These are phyloP conservation scores for Notolepis coatsorum DNA, from an alignment of 2,797 vertebrate species.

Conservation along the genomic window DNA sequence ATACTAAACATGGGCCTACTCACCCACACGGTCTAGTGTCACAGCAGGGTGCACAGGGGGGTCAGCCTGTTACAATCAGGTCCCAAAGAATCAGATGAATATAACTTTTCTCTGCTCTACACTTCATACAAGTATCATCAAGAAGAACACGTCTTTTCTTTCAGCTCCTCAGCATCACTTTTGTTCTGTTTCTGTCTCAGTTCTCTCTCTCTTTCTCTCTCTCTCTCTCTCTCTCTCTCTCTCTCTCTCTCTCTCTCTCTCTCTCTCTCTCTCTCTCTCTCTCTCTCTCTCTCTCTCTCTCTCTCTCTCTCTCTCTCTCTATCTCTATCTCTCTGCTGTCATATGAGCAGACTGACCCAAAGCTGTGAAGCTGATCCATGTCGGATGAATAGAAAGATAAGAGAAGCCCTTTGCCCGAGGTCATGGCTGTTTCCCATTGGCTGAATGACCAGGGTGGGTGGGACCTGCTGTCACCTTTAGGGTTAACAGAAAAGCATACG, in stretches of 20 bases:
- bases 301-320: background rate
- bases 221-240: background rate
- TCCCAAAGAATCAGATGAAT: too few species aligned
- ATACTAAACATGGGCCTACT: background rate
- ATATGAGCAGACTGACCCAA: constrained; percentile 10
- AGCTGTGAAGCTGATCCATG: constrained; percentile 27
- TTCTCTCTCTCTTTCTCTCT: background rate
- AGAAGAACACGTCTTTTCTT: too few species aligned
- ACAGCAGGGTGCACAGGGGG: background rate
- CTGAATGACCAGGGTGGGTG: constrained; percentile 41
- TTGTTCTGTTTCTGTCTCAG: background rate
- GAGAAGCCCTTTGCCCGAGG: constrained; percentile 51
- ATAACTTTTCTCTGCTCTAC: too few species aligned
- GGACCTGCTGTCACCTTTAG: constrained; percentile 19
- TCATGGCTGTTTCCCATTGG: constrained; percentile 48
- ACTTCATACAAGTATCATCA: too few species aligned
- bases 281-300: too few species aligned
- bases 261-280: background rate
- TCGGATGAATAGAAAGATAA: constrained; percentile 52
- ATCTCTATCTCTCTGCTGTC: constrained; percentile 8
- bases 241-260: background rate
- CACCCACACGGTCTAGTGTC: background rate
- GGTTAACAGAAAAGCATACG: background rate
- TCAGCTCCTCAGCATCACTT: too few species aligned
- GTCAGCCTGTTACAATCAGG: background rate